Evolutionary conservation across 2,113 vertebrate species (phyloP), one percentile per base, ranked within the genome.

Genomic region (Ia io): DNA sequence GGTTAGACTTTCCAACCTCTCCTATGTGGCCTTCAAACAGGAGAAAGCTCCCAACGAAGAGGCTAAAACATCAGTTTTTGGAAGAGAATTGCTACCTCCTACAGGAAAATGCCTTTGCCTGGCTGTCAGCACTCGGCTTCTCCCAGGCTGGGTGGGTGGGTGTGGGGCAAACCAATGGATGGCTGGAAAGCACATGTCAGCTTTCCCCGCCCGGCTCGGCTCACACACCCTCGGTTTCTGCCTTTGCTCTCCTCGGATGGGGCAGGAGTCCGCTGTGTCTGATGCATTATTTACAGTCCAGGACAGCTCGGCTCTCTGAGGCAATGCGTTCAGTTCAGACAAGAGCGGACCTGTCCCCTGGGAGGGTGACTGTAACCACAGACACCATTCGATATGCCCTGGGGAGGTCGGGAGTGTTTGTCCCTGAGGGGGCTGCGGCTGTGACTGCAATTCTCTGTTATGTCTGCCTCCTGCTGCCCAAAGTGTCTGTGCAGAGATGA

Each of bases 161-260:
- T 28, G 32, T 32, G 61, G 35, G 23, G 25, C 20, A 47, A 35
- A 32, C 12, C 1, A 3, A 37, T 17, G 25, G 2, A 1, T 14
- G 51, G 1, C 5, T 14, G 9, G 47, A 77, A 61, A 53, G 1
- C 40, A 16, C 1, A 1, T 3, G 11, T 9, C 2, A 1, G 12
- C 59, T 37, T 63, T 67, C 25, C n/a, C 20, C 8, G 1, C 23
- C 49, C 14, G 8, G 22, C 4, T 49, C 69, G 53, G 40, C 61
- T 16, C 49, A 30, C 32, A 44, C 56, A 9, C 56, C 9, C 8
- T 25, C 9, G 9, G 12, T 44, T 47, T 28, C 30, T 32, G 74
- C 59, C 74, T 59, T 32, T 85, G 30, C 35, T 69, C 35, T 49
- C 47, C 8, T 1, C 5, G 17, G 9, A 2, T 16, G 14, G 37